A percentile compares a stretch with the other conserved stretches of the same genome.
Evolutionary conservation across 2,888 invertebrate species (phyloP).

Genomic region (Drosophila prolongata): DNA sequence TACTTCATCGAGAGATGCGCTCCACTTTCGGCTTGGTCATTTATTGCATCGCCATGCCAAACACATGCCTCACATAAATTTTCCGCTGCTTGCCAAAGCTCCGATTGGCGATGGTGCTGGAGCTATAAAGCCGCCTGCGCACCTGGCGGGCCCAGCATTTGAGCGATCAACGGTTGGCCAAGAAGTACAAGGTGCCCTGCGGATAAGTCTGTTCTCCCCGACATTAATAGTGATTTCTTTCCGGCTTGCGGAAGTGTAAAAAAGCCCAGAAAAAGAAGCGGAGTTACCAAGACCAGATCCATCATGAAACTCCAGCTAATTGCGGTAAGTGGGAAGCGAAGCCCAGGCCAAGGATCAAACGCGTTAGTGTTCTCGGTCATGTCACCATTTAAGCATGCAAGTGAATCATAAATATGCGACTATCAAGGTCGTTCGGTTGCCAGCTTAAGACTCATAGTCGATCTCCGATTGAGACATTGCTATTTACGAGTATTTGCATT

Average conservation of each 20-base stretch:
- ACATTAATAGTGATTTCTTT: slow-evolving; percentile 22
- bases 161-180: slow-evolving; percentile 59
- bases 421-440: slow-evolving; percentile 65
- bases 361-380: slow-evolving; percentile 17
- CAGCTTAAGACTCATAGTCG: slow-evolving; percentile 45
- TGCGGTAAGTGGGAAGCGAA: slow-evolving; percentile 62
- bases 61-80: slow-evolving; percentile 72
- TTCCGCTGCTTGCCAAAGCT: slow-evolving; percentile 35
- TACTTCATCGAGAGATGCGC: slow-evolving; percentile 72
- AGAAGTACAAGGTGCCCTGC: slow-evolving; percentile 39
- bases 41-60: slow-evolving; percentile 49
- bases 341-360: slow-evolving; percentile 20
- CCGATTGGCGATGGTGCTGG: slow-evolving; percentile 30
- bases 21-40: slow-evolving; percentile 53
- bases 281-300: slow-evolving; percentile 10
- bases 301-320: slow-evolving; percentile 69
- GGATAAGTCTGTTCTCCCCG: slow-evolving; percentile 33
- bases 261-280: slow-evolving; percentile 5
- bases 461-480: slow-evolving; percentile 20
- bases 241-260: slow-evolving; percentile 56
- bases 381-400: slow-evolving; percentile 2
- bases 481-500: slow-evolving; percentile 62
- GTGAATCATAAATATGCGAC: slow-evolving; percentile 18
- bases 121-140: slow-evolving; percentile 65
- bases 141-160: slow-evolving; percentile 72